Base-by-base conservation (phyloP, 35 echinoderm and acorn worm species). In the Holothuria glaberrima region DNA sequence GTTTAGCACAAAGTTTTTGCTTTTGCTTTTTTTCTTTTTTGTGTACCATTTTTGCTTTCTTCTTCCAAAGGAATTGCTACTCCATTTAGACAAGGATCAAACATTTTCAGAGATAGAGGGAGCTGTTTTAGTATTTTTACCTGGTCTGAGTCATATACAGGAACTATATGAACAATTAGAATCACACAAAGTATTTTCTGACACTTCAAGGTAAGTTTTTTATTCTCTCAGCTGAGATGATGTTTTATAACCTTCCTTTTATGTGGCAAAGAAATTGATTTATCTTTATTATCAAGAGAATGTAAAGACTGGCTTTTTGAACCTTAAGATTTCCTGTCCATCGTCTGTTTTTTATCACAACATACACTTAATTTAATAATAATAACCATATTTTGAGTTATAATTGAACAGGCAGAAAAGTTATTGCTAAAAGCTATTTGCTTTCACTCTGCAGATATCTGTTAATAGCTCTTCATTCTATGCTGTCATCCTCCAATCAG, bases 401-500 rank as follows among this genome's bases (percentile, higher is more conserved):
- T 41, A 7, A 17, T 54, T 54, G 50, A 17, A 54, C 1, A 9
- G 50, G 12, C 13, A 54, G 50, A 54, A 54, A 54, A 54, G 50
- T 5, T 1, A 54, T 9, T 54, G 50, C 12, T 54, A 1, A 54
- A 54, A 54, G 50, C 36, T 54, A 54, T 54, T 54, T 54, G 12
- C 12, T 54, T 54, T 54, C 50, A 54, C 31, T 48, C 69, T 74
- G 14, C 68, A 97, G 95, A 52, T 97, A 94, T 50, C 84, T 84
- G 21, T 61, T 97, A 9, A 70, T 97, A 52, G 95, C 90, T 4
- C 86, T 97, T 6, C 95, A 97, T 79, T 97, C 95, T 6, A 92
- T 94, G 78, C 79, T 97, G 31, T 97, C 95, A 80, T 97, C 95
- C 5, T 89, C 93, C 66, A 87, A 97, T 90, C 95, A 97, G 82